Evolutionary conservation across 2,113 vertebrate genomes (phyloP), one percentile per base, ranked within the genome.

Genomic region (Cervus canadensis): DNA sequence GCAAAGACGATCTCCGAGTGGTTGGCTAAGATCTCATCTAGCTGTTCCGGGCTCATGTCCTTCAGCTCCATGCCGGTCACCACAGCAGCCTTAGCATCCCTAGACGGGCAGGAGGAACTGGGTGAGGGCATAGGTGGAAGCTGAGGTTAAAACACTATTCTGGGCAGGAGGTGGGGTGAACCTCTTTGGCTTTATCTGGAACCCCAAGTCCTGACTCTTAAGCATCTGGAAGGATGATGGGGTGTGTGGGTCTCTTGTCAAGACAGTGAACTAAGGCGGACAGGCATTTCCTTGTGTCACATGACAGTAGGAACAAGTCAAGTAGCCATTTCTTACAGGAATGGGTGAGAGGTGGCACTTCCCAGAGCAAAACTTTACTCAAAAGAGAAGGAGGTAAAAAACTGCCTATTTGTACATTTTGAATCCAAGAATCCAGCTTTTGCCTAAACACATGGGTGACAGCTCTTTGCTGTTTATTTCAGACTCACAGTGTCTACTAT

Each of bases 1-100:
- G 99, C 99, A 50, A 99, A 99, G 62, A 99, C 99, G 0, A 99
- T 99, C 97, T 99, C 99, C 0, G 98, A 79, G 82, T 99, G 99
- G 87, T 98, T 95, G 7, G 95, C 11, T 86, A 99, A 40, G 96
- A 99, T 96, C 2, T 99, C 98, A 1, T 99, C 99, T 94, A 99
- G 97, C 87, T 99, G 98, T 95, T 99, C 97, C 0, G 74, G 43
- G 48, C 89, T 98, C 99, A 99, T 99, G 26, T 99, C 99, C 97
- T 99, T 99, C 97, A 99, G 97, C 79, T 99, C 99, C 98, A 97
- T 98, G 86, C 99, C 99, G 0, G 99, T 99, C 43, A 99, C 98
- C 26, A 99, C 99, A 0, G 98, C 98, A 0, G 99, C 99, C n/a
- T 97, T 99, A 2, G 99, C 99, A 0, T 99, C 98, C 59, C 99